phyloP scores from a whole-genome alignment of 2,797 vertebrate species.

The Dipus sagitta region DNA sequence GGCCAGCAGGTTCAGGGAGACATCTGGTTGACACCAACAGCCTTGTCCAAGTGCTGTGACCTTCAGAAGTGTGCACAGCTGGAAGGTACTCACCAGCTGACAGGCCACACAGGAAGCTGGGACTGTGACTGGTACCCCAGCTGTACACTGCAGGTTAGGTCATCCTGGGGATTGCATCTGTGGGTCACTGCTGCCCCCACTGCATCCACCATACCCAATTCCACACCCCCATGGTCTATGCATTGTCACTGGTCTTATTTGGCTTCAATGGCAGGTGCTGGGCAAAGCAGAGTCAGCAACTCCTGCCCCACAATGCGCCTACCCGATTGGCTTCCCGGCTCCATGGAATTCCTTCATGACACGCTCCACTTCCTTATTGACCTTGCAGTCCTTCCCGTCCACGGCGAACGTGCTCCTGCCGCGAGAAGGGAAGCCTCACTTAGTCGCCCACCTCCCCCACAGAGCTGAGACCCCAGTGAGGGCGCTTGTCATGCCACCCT shows the following conservation, averaged over 20 bases:
- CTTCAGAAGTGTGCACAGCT: not conserved
- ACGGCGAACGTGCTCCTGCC: constrained; percentile 93
- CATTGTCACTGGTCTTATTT: not conserved
- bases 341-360: constrained; percentile 93
- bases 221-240: not conserved
- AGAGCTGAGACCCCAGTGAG: not conserved
- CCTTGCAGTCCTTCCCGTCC: constrained; percentile 93
- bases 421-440: constrained; percentile 43
- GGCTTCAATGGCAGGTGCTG: not conserved
- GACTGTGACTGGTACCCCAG: not conserved
- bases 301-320: fast-evolving
- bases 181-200: not conserved
- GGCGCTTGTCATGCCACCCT: not conserved
- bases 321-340: constrained; percentile 95
- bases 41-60: not conserved
- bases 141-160: no score
- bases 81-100: not conserved
- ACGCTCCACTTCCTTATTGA: constrained; percentile 90
- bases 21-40: not conserved
- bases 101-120: not conserved
- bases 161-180: not conserved
- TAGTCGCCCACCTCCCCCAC: not conserved
- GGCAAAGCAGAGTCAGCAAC: not conserved
- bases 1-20: not conserved
- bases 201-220: not conserved